These are phyloP conservation scores for Polypterus senegalus DNA, from an alignment of 2,113 vertebrate genomes.

Conservation along the genomic window DNA sequence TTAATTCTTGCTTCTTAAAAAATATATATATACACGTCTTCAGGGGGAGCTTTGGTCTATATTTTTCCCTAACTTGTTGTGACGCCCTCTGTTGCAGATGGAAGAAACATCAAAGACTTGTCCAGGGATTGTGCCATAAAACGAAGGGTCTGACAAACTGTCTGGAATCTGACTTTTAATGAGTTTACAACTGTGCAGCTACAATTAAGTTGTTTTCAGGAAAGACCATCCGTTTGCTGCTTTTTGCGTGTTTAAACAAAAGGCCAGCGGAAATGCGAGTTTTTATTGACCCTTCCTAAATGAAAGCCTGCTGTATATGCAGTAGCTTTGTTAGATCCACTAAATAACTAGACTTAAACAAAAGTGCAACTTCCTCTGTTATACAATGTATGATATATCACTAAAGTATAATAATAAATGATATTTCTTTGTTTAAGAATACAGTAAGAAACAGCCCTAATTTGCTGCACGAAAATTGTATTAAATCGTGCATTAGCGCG, in stretches of 20 bases:
- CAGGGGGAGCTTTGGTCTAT: no score
- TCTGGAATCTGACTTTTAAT: conserved; percentile 96
- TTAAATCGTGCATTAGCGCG: no score
- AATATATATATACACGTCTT: no score
- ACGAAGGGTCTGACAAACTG: conserved; percentile 85
- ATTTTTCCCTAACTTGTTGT: no score
- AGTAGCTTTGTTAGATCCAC: conserved; percentile 51
- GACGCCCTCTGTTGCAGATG: conserved; percentile 64
- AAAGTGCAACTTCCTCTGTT: conserved; percentile 27
- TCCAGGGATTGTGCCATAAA: conserved; percentile 82
- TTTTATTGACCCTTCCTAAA: conserved; percentile 72
- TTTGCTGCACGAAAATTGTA: not conserved
- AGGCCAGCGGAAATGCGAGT: conserved; percentile 81
- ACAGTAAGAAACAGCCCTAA: not conserved
- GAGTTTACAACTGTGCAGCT: conserved; percentile 87
- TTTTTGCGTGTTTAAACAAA: conserved; percentile 77
- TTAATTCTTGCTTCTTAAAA: no score
- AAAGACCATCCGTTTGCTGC: conserved; percentile 76
- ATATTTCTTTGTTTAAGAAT: not conserved
- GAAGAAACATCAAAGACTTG: conserved; percentile 73
- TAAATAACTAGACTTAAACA: conserved; percentile 40
- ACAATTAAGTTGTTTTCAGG: conserved; percentile 71
- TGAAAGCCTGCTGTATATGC: conserved; percentile 51
- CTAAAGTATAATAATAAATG: not conserved
- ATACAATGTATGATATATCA: conserved; percentile 24